Evolutionary conservation across 2,797 vertebrate species (phyloP), one percentile per base, ranked within the genome.

Genomic region (Epinephelus awoara): DNA sequence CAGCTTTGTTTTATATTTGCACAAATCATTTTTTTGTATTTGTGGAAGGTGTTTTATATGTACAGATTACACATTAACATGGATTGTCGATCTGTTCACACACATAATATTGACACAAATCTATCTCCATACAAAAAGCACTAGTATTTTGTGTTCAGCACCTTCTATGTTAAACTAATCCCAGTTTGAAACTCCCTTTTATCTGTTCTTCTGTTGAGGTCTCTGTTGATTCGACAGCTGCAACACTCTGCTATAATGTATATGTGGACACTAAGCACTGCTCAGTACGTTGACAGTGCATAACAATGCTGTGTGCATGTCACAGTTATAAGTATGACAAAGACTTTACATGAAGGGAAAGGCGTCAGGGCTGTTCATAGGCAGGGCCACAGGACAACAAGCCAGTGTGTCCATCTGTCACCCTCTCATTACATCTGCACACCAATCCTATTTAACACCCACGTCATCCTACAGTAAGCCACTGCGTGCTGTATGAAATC

Each of bases 361-460:
- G 27, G 38, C 8, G 18, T 18, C 7, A 17, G 40, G 52, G 34
- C 47, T 61, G 56, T 62, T 72, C 5, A 56, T 10, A 11, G 15
- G n/a, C 55, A 6, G 12, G 57, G 40, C 73, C 15, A 50, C 59
- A 55, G 46, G 50, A 38, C 46, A 82, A 85, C 65, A 83, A 83
- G 72, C 59, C 69, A 50, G 63, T 38, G 25, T 51, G 77, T 85
- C 85, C 86, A 91, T 86, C 77, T 88, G 85, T 85, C 79, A 42
- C 79, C 49, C 49, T 77, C 74, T 82, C 58, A 79, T 68, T 83
- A 79, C 42, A 69, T 69, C 58, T 72, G 76, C 78, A 87, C 54
- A 89, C 72, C 77, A 90, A 91, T 92, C 89, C 88, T 76, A 91
- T 89, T 92, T 89, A 91, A 68, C 69, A 57, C 74, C 44, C 68